phyloP scores from a whole-genome alignment of 2,797 vertebrate species.

The Vultur gryphus region DNA sequence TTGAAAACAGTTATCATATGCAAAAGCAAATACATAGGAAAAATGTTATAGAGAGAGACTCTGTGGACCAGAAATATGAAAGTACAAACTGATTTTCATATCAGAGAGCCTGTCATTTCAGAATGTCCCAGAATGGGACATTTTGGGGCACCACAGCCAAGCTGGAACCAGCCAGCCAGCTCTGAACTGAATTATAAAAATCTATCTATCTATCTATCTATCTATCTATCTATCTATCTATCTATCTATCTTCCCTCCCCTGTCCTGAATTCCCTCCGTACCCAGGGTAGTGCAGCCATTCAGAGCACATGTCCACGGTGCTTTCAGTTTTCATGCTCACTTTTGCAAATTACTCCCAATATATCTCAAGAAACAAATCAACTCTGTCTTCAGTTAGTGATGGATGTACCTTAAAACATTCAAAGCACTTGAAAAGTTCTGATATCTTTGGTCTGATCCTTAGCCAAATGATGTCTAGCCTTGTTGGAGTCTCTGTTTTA shows the following conservation, averaged over 20 bases:
- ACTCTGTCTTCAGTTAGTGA: not conserved
- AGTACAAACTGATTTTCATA: not conserved
- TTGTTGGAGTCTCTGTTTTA: conserved; percentile 2
- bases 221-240: too few relatives aligned
- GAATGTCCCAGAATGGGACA: not conserved
- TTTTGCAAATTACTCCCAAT: conserved; percentile 14
- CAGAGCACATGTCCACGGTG: not conserved
- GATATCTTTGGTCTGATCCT: conserved; percentile 2
- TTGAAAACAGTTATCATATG: not conserved
- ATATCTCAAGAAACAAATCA: not conserved
- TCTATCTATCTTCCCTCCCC: not conserved
- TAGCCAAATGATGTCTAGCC: not conserved
- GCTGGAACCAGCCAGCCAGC: not conserved
- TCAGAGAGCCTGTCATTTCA: not conserved
- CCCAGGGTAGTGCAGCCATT: not conserved
- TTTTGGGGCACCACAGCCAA: not conserved
- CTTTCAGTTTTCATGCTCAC: not conserved
- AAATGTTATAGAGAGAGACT: not conserved
- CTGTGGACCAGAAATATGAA: not conserved
- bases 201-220: too few relatives aligned
- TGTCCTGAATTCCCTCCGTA: not conserved
- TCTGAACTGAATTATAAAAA: not conserved
- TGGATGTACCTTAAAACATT: conserved; percentile 4
- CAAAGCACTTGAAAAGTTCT: not conserved
- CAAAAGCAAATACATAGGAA: not conserved